Percentiles rank a stretch among this genome's conserved stretches.
phyloP scores from a whole-genome alignment of 2,888 invertebrate genomes.

The Ichneumoninae sp. region DNA sequence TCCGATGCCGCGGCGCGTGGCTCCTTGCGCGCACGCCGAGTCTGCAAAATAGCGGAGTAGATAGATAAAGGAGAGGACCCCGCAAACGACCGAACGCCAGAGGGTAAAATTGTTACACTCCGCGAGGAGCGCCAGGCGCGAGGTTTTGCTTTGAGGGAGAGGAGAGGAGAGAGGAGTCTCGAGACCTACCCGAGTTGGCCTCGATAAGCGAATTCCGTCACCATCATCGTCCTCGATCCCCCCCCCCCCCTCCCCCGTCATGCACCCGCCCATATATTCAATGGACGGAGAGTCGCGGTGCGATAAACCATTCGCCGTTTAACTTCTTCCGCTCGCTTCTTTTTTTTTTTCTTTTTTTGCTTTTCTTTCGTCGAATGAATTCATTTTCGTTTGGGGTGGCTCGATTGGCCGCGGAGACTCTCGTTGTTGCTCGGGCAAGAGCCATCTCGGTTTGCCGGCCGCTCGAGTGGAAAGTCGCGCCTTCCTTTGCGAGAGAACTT shows the following conservation, averaged over 20 bases:
- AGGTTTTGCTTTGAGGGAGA: constrained; percentile 79
- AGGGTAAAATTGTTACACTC: constrained; percentile 81
- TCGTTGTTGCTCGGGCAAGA: too few species aligned
- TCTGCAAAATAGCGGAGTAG: constrained; percentile 79
- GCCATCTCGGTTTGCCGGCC: too few species aligned
- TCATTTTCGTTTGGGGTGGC: too few species aligned
- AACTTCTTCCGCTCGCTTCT: too few species aligned
- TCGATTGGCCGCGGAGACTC: too few species aligned
- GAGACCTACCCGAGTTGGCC: constrained; percentile 53
- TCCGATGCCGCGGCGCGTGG: constrained; percentile 67
- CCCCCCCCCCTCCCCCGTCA: too few species aligned
- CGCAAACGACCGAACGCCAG: constrained; percentile 61
- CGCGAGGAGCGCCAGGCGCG: constrained; percentile 60
- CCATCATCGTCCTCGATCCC: constrained; percentile 6
- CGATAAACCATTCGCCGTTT: too few species aligned
- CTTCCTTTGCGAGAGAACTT: background rate
- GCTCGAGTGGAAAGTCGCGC: background rate
- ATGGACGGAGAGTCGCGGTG: background rate
- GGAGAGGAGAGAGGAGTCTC: constrained; percentile 5
- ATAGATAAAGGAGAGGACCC: constrained; percentile 75
- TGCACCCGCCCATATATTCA: background rate
- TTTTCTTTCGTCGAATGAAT: too few species aligned
- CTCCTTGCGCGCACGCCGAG: constrained; percentile 47
- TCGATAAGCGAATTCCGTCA: constrained; percentile 55
- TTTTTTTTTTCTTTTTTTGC: too few species aligned